phyloP scores from a whole-genome alignment of 2,113 vertebrate genomes.

The Notechis scutatus region DNA sequence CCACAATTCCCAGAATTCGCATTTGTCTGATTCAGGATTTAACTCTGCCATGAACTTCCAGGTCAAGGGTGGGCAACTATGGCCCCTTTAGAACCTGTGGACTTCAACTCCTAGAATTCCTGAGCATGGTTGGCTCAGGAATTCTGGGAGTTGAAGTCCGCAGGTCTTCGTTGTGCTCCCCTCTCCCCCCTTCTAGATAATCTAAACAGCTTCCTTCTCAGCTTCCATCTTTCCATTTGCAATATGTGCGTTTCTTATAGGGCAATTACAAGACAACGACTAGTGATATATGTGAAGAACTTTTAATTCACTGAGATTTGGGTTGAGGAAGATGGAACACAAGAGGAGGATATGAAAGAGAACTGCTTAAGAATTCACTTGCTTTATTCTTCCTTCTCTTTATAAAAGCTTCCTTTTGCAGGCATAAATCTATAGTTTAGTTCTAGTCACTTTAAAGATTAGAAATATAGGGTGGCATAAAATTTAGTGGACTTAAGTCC shows the following conservation, averaged over 20 bases:
- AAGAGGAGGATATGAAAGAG: neutral
- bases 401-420: neutral
- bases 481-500: neutral
- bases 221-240: no score
- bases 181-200: neutral
- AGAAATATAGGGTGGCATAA: neutral
- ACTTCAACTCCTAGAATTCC: neutral
- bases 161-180: neutral
- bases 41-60: neutral
- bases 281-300: neutral
- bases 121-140: neutral
- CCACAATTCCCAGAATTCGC: neutral
- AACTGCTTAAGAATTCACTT: neutral
- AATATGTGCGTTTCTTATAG: neutral
- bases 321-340: neutral
- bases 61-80: neutral
- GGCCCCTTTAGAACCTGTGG: neutral
- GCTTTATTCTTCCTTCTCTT: neutral
- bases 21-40: neutral
- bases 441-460: neutral
- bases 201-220: no score
- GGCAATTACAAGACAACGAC: neutral
- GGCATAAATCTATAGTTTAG: neutral
- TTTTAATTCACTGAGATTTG: neutral
- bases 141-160: neutral